Evolutionary conservation across 2,888 invertebrate species (phyloP).

Genomic region (Agrypnus murinus): DNA sequence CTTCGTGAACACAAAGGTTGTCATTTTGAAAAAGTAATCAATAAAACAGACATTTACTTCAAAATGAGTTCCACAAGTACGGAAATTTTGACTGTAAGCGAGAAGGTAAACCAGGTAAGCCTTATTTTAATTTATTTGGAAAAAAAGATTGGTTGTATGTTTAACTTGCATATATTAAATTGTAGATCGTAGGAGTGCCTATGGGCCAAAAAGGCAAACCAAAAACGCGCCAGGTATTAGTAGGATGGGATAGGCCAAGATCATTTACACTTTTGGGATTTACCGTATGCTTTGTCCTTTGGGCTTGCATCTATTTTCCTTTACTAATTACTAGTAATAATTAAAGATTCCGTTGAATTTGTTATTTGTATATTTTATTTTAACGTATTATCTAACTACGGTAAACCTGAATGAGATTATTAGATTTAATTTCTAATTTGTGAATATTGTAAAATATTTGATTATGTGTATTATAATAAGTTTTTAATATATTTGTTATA

Average conservation of each 20-base stretch:
- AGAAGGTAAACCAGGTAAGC: not conserved
- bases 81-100: constrained; percentile 47
- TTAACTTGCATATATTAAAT: not conserved
- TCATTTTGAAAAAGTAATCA: too few relatives aligned
- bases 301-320: constrained; percentile 73
- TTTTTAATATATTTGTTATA: too few relatives aligned
- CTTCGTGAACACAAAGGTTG: too few relatives aligned
- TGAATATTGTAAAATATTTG: too few relatives aligned
- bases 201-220: constrained; percentile 10
- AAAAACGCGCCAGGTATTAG: constrained; percentile 62
- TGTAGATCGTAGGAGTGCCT: constrained; percentile 12
- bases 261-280: constrained; percentile 68
- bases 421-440: too few relatives aligned
- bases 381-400: too few relatives aligned
- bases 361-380: too few relatives aligned
- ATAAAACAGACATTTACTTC: not conserved
- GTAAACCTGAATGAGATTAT: too few relatives aligned
- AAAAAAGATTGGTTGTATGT: too few relatives aligned
- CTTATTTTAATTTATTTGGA: too few relatives aligned
- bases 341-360: too few relatives aligned
- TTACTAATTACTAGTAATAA: constrained; percentile 57
- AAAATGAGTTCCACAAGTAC: constrained; percentile 48
- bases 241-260: constrained; percentile 72
- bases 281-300: constrained; percentile 68
- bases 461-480: too few relatives aligned